phyloP scores from a whole-genome alignment of 2,888 invertebrate genomes.

The Mythimna albipuncta region DNA sequence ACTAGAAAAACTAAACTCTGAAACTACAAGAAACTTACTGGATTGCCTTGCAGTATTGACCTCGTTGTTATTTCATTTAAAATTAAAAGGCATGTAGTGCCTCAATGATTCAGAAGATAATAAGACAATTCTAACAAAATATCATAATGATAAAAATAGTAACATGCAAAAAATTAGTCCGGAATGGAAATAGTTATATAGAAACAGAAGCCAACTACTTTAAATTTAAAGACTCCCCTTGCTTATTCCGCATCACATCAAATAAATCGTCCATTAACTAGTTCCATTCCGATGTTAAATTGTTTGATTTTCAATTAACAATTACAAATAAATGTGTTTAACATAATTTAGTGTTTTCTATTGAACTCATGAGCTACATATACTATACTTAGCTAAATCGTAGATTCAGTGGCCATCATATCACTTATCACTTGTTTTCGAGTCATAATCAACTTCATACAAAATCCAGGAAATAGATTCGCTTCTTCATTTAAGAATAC shows the following conservation, averaged over 20 bases:
- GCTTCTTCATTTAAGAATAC: slow-evolving; percentile 9
- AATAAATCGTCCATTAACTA: slow-evolving; percentile 23
- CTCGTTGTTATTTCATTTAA: neutral
- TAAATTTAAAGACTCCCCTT: slow-evolving; percentile 30
- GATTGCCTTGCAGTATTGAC: slow-evolving; percentile 4
- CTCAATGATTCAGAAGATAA: neutral
- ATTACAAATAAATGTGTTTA: slow-evolving; percentile 32
- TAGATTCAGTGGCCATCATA: slow-evolving; percentile 8
- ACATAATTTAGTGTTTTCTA: slow-evolving; percentile 16
- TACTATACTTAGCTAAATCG: slow-evolving; percentile 6
- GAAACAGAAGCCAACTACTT: slow-evolving; percentile 37
- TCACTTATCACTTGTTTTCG: slow-evolving; percentile 14
- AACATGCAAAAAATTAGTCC: slow-evolving; percentile 37
- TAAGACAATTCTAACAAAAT: neutral
- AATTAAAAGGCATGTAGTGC: neutral
- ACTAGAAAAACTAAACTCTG: neutral
- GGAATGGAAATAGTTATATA: slow-evolving; percentile 23
- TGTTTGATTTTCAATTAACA: slow-evolving; percentile 3
- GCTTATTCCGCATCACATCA: slow-evolving; percentile 38
- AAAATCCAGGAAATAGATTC: slow-evolving; percentile 17
- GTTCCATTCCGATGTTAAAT: slow-evolving; percentile 6
- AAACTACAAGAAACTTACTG: slow-evolving; percentile 17
- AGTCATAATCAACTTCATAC: slow-evolving; percentile 1
- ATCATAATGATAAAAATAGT: slow-evolving; percentile 40
- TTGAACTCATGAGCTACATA: neutral